Evolutionary conservation across 2,113 vertebrate species (phyloP).

Genomic region (Pimephales promelas): DNA sequence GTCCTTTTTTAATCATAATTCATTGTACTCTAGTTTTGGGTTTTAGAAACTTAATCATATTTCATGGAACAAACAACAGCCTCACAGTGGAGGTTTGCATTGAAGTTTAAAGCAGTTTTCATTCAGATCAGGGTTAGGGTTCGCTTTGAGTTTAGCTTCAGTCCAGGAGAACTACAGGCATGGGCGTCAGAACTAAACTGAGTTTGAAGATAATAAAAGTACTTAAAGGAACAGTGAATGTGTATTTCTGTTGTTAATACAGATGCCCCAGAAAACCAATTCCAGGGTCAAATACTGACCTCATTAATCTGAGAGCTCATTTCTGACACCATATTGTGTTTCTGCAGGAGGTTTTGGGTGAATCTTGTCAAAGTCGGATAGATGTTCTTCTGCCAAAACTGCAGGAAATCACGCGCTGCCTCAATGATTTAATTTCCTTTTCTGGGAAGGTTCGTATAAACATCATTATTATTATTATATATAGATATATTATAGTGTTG

Average conservation of each 20-base stretch:
- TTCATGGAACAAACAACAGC: too few species aligned
- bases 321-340: not conserved
- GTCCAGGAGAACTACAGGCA: not conserved
- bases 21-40: too few species aligned
- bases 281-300: not conserved
- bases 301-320: not conserved
- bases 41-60: too few species aligned
- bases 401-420: constrained; percentile 89
- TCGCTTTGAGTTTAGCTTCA: not conserved
- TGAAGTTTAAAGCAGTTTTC: too few species aligned
- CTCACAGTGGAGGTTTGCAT: too few species aligned
- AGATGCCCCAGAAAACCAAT: not conserved
- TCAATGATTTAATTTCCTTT: constrained; percentile 84
- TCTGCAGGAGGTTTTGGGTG: constrained; percentile 79
- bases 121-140: not conserved
- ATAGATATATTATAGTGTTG: not conserved
- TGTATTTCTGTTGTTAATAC: not conserved
- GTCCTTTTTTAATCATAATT: too few species aligned
- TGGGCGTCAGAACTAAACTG: not conserved
- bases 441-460: constrained; percentile 78
- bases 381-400: constrained; percentile 84
- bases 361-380: constrained; percentile 75
- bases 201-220: not conserved
- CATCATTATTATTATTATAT: not conserved
- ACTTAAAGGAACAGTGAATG: not conserved